Base-by-base conservation (phyloP, 2,113 vertebrate species). In the Lota lota region DNA sequence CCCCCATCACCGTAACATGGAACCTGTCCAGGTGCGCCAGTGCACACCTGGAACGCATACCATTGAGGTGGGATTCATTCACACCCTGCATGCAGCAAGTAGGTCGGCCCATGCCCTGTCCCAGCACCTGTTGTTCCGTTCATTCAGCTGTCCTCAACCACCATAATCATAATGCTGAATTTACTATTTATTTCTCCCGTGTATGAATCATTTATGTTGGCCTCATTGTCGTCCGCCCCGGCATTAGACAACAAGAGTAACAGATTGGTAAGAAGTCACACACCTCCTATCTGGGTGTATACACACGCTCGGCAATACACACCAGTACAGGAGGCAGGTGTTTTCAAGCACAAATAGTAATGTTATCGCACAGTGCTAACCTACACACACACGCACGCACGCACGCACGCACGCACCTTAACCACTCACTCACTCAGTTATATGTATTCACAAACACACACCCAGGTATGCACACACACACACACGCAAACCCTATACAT, bases 91-190 rank as follows among this genome's bases (percentile, higher is more conserved):
- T 53, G n/a, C 36, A 47, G 47, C 54, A 84, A 83, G 74, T 78
- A 74, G 74, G 76, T 74, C 72, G 73, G 65, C 50, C 22, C n/a
- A 72, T 4, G 22, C 59, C 2, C 16, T 68, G 62, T 66, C 40
- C 59, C 47, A 64, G 67, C 76, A 79, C 70, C 74, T 79, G 72
- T 73, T 77, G 64, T 66, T 70, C 36, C 51, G 61, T 73, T 76
- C 0, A 66, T 75, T 66, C 40, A 51, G 17, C 53, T 70, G 66
- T 51, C 47, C n/a, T 64, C 12, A 22, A 47, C n/a, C 22, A 33
- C 22, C 20, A 18, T 62, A 50, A 50, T 69, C 18, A 68, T 56
- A 59, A 68, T 68, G 82, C 80, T 71, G 75, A 70, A 68, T 68
- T 28, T 58, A 63, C 60, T 8, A 61, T 64, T 60, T 47, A 10